Conservation (phyloP, 2,113 vertebrate species). For the Gobiocypris rarus region DNA sequence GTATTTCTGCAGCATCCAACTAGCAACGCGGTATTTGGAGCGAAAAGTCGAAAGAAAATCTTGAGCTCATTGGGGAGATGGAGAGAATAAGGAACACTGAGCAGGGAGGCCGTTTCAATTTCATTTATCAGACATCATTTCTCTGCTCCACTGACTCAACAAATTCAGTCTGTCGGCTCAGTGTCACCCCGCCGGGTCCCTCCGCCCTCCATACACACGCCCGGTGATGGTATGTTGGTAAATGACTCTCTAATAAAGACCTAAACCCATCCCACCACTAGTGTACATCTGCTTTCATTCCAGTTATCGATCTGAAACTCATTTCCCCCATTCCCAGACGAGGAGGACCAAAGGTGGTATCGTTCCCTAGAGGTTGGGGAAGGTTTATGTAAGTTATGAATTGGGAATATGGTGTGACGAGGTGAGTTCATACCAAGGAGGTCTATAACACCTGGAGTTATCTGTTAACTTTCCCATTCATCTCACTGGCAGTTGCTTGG, state of each 20-base stretch:
- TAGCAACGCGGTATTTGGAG: conserved; percentile 25
- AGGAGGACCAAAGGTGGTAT: conserved; percentile 1
- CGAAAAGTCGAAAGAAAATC: conserved; percentile 34
- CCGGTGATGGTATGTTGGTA: background rate
- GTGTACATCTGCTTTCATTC: conserved; percentile 4
- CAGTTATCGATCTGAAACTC: conserved; percentile 5
- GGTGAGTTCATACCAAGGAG: conserved; percentile 16
- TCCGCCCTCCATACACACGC: background rate
- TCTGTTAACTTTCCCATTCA: conserved; percentile 16
- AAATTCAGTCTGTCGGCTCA: conserved; percentile 45
- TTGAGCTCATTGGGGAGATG: conserved; percentile 20
- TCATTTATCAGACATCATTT: conserved; percentile 57
- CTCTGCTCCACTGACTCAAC: conserved; percentile 51
- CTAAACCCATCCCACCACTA: conserved; percentile 2
- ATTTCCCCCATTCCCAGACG: background rate
- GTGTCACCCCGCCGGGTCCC: conserved; percentile 33
- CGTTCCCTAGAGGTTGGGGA: conserved; percentile 11
- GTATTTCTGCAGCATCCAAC: background rate
- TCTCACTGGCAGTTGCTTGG: conserved; percentile 31
- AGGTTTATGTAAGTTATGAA: conserved; percentile 9
- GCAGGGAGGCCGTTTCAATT: conserved; percentile 54
- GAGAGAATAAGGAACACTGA: conserved; percentile 39
- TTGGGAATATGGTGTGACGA: background rate
- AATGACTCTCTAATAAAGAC: conserved; percentile 30
- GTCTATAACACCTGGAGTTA: conserved; percentile 29